These are phyloP conservation scores for Equus przewalskii DNA, from an alignment of 2,113 vertebrate species.

Conservation along the genomic window DNA sequence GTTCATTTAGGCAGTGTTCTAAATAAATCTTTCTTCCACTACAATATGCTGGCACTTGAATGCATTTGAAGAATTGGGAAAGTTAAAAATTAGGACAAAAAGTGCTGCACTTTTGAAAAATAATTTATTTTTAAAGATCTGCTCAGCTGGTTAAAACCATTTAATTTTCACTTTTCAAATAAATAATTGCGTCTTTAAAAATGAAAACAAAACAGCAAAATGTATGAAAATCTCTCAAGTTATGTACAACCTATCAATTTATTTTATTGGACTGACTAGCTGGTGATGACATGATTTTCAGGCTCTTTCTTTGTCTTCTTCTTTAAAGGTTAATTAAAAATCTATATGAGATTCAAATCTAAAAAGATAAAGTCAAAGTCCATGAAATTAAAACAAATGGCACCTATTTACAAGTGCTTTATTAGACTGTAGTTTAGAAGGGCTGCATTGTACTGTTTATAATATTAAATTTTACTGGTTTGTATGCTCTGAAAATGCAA, in stretches of 20 bases:
- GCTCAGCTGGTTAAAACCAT: background rate
- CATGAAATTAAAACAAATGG: slow-evolving; percentile 51
- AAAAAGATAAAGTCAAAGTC: slow-evolving; percentile 16
- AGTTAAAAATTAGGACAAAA: slow-evolving; percentile 38
- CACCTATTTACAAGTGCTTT: slow-evolving; percentile 42
- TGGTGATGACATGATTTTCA: background rate
- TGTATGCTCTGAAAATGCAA: background rate
- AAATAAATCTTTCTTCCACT: background rate
- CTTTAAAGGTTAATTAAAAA: slow-evolving; percentile 22
- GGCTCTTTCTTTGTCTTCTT: background rate
- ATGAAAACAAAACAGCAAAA: slow-evolving; percentile 26
- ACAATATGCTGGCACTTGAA: background rate
- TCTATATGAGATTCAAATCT: background rate
- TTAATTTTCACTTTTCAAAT: slow-evolving; percentile 50
- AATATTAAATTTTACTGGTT: slow-evolving; percentile 54
- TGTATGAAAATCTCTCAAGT: background rate
- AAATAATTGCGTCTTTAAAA: background rate
- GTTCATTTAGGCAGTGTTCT: background rate
- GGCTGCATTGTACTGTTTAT: background rate
- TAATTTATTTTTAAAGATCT: background rate
- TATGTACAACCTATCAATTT: background rate
- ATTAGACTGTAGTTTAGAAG: background rate
- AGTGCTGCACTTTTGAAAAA: background rate
- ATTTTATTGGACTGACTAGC: background rate
- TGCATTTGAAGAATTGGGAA: slow-evolving; percentile 19